These are phyloP conservation scores for Drosophila prostipennis DNA, from an alignment of 2,888 invertebrate genomes.

Conservation along the genomic window DNA sequence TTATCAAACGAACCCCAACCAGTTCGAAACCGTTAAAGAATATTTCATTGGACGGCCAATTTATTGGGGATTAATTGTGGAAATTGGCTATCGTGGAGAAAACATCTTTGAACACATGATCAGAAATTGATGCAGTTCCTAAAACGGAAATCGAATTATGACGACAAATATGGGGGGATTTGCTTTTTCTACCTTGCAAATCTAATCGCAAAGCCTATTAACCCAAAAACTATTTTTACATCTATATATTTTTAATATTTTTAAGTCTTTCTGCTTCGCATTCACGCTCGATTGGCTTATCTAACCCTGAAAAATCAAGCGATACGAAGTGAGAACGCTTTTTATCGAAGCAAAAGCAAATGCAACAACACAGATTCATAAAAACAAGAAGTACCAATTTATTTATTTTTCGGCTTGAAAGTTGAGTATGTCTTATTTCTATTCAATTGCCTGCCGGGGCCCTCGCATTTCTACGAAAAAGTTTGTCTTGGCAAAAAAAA, in stretches of 20 bases:
- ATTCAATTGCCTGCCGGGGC: conserved; percentile 31
- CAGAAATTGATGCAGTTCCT: conserved; percentile 1
- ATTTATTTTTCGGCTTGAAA: conserved; percentile 20
- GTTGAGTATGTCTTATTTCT: conserved; percentile 14
- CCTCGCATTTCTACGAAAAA: conserved; percentile 19
- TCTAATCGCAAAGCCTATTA: background rate
- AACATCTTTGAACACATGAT: conserved; percentile 9
- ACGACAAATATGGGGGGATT: conserved; percentile 10
- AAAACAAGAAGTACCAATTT: conserved; percentile 12
- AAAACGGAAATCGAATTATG: conserved; percentile 11
- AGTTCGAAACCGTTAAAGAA: conserved; percentile 35
- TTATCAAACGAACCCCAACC: conserved; percentile 29
- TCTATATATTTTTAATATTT: background rate
- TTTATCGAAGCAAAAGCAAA: conserved; percentile 15
- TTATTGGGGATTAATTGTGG: conserved; percentile 29
- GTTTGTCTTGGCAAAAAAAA: conserved; percentile 3
- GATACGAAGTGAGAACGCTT: conserved; percentile 32
- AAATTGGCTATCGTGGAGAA: conserved; percentile 36
- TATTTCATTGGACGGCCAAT: conserved; percentile 16
- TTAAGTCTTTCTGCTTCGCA: background rate
- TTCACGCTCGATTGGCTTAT: conserved; percentile 40
- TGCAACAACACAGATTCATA: conserved; percentile 7
- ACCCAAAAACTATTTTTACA: background rate
- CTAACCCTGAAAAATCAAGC: conserved; percentile 53
- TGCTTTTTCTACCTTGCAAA: background rate